Percentiles rank a stretch among this genome's conserved stretches.
phyloP scores from a whole-genome alignment of 2,888 invertebrate species.

The Linnaemya vulpina region DNA sequence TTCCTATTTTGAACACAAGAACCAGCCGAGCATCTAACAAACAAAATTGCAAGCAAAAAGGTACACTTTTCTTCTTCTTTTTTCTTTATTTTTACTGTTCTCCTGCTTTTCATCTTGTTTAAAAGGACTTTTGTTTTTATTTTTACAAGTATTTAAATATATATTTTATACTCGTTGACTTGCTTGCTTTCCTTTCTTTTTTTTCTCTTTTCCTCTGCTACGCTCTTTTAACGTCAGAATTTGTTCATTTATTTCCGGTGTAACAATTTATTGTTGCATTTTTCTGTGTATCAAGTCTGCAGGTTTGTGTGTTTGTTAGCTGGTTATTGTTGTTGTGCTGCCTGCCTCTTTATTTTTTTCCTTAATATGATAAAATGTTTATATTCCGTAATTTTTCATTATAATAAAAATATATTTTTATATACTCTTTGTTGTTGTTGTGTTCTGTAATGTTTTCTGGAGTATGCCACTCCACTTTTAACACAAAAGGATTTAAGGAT shows the following conservation, averaged over 20 bases:
- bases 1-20: conserved; percentile 31
- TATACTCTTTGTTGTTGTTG: not conserved
- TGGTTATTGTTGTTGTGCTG: not conserved
- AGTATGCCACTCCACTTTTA: not conserved
- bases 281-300: not conserved
- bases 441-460: not conserved
- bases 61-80: conserved; percentile 18
- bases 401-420: conserved; percentile 2
- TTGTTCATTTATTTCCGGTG: conserved; percentile 62
- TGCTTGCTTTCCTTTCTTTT: conserved; percentile 2
- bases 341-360: conserved; percentile 38
- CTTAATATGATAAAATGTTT: conserved; percentile 47
- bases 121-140: conserved; percentile 35
- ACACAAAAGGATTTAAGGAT: not conserved
- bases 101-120: not conserved
- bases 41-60: conserved; percentile 13
- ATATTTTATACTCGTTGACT: conserved; percentile 47
- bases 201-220: not conserved
- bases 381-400: conserved; percentile 40
- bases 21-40: conserved; percentile 40
- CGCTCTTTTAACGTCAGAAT: conserved; percentile 44
- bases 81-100: not conserved
- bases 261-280: conserved; percentile 34
- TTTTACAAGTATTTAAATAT: conserved; percentile 44
- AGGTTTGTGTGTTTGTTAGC: not conserved